Evolutionary conservation across 2,113 vertebrate species (phyloP).

Genomic region (Pedetes capensis): DNA sequence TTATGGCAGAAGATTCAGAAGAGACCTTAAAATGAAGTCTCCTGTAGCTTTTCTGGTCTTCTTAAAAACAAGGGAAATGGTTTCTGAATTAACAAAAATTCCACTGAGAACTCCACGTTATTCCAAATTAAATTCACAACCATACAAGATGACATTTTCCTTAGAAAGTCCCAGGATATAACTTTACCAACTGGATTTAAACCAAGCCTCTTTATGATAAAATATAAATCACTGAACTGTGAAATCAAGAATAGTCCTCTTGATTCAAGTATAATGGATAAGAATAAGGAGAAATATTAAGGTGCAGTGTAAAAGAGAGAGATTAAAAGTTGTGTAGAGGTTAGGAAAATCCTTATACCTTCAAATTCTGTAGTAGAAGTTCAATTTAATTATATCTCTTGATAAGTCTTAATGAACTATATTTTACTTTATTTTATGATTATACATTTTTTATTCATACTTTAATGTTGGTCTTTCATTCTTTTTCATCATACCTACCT

Average conservation of each 20-base stretch:
- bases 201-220: neutral
- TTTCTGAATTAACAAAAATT: conserved; percentile 54
- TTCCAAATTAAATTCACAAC: conserved; percentile 28
- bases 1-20: neutral
- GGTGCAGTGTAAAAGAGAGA: neutral
- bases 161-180: conserved; percentile 28
- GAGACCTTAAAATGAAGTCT: neutral
- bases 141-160: conserved; percentile 29
- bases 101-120: conserved; percentile 51
- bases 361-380: neutral
- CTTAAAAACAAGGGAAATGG: neutral
- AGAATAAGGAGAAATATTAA: neutral
- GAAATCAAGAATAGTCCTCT: neutral
- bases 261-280: neutral
- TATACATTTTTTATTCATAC: neutral
- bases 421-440: neutral
- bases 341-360: neutral
- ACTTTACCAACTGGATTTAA: conserved; percentile 46
- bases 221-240: conserved; percentile 9
- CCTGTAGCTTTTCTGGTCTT: neutral
- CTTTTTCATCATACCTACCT: neutral
- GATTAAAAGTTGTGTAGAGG: neutral
- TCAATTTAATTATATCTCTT: neutral
- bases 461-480: neutral
- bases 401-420: neutral